Percentiles rank a stretch among this genome's conserved stretches.
Conservation (phyloP, 2,888 invertebrate genomes). For the Callinectes sapidus region DNA sequence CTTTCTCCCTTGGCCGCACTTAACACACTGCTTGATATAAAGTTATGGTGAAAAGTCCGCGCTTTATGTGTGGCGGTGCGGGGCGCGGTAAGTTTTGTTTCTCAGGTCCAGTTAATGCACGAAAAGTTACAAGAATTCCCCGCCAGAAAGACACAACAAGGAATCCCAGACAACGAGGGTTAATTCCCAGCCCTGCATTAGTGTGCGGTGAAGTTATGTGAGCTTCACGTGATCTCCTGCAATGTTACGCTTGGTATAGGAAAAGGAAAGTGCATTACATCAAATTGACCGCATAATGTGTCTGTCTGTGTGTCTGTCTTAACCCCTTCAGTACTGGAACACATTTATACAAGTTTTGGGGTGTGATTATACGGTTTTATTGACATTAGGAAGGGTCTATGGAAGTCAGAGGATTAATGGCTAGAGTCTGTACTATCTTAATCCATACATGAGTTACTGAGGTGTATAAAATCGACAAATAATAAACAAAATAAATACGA, state of each 20-base stretch:
- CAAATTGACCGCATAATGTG: not conserved
- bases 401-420: too few relatives aligned
- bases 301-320: not conserved
- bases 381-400: too few relatives aligned
- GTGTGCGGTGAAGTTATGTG: not conserved
- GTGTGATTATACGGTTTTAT: too few relatives aligned
- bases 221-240: not conserved
- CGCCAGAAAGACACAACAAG: not conserved
- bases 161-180: not conserved
- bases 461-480: too few relatives aligned
- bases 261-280: not conserved
- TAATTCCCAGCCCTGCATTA: not conserved
- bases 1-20: not conserved
- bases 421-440: too few relatives aligned
- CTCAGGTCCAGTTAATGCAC: not conserved
- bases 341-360: too few relatives aligned
- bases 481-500: too few relatives aligned
- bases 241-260: not conserved
- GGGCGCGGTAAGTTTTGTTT: not conserved
- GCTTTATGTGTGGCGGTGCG: constrained; percentile 15
- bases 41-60: constrained; percentile 30
- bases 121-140: not conserved
- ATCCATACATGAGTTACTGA: too few relatives aligned
- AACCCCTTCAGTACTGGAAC: too few relatives aligned
- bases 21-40: constrained; percentile 35